These are phyloP conservation scores for Cryptotis parvus DNA, from an alignment of 2,113 vertebrate species.

Conservation along the genomic window DNA sequence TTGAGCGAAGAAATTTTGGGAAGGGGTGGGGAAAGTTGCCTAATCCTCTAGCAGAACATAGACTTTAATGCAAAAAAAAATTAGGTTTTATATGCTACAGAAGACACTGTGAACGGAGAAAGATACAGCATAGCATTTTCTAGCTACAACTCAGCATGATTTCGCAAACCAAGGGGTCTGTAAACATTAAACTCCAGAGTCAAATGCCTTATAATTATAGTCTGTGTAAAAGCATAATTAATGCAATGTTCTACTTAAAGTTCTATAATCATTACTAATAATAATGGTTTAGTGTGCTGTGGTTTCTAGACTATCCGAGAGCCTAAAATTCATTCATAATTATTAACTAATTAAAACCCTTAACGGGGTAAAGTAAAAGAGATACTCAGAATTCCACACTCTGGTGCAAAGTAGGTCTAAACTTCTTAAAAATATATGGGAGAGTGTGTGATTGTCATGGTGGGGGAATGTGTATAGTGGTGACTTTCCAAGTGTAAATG, in stretches of 20 bases:
- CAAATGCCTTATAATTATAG: slow-evolving; percentile 62
- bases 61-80: slow-evolving; percentile 34
- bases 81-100: background rate
- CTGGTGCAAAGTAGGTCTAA: background rate
- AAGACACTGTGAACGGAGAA: background rate
- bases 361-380: background rate
- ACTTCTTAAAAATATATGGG: background rate
- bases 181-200: slow-evolving; percentile 23
- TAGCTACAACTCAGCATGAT: slow-evolving; percentile 10
- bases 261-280: slow-evolving; percentile 49
- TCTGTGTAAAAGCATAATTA: slow-evolving; percentile 53
- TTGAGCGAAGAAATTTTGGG: background rate
- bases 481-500: background rate
- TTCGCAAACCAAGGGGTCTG: slow-evolving; percentile 32
- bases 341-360: slow-evolving; percentile 63
- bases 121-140: background rate
- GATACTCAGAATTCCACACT: background rate
- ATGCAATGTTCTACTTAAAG: slow-evolving; percentile 35
- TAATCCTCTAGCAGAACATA: background rate
- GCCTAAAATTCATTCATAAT: slow-evolving; percentile 56
- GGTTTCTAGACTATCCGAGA: slow-evolving; percentile 17
- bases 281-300: background rate
- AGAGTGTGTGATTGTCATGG: background rate
- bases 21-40: background rate
- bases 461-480: background rate